phyloP scores from a whole-genome alignment of 2,888 invertebrate species.

The Agelastica alni region DNA sequence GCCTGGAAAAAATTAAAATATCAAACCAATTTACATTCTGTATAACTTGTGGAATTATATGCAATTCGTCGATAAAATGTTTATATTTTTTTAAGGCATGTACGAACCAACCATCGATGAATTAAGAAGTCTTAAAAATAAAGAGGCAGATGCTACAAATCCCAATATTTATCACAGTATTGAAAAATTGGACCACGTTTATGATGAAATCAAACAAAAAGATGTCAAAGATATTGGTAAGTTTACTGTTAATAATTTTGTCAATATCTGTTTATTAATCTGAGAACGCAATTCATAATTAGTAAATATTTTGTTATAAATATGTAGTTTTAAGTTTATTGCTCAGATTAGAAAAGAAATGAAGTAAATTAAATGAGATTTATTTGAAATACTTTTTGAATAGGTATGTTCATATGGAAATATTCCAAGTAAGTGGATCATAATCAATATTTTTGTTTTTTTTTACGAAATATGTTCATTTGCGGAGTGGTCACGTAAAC shows the following conservation, averaged over 20 bases:
- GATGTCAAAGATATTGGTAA: constrained; percentile 70
- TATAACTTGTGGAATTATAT: no score
- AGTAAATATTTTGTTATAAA: neutral
- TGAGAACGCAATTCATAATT: neutral
- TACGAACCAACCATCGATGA: constrained; percentile 65
- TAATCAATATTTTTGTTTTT: no score
- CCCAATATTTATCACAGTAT: constrained; percentile 85
- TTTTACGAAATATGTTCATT: no score
- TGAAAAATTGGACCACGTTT: constrained; percentile 81
- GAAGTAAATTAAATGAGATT: no score
- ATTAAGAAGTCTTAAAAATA: constrained; percentile 75
- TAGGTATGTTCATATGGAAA: constrained; percentile 19
- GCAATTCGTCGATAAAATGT: no score
- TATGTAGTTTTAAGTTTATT: no score
- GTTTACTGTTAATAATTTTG: constrained; percentile 33
- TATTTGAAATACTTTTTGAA: neutral
- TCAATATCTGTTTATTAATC: neutral
- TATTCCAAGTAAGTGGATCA: constrained; percentile 16
- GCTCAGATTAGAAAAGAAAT: no score
- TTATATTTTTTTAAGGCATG: constrained; percentile 54
- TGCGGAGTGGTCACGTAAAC: no score
- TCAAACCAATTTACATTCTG: no score
- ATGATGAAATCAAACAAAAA: constrained; percentile 88
- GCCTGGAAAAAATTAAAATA: no score
- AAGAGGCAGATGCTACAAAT: constrained; percentile 84